phyloP scores from a whole-genome alignment of 1,140 invertebrate species.

The Yoshiicerus persimilis region DNA sequence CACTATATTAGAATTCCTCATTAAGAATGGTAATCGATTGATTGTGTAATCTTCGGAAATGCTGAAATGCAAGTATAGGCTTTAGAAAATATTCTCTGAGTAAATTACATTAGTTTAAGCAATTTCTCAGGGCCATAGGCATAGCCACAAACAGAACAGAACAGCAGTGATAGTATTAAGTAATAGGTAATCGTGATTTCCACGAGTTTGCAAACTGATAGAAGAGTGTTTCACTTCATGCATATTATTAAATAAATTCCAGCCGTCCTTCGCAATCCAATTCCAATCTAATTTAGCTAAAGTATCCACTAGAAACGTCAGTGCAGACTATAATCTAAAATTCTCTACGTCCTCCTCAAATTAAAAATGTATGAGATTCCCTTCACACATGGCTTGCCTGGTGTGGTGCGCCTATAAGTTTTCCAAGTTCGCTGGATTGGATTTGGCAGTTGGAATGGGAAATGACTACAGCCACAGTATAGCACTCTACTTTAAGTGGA shows the following conservation, averaged over 20 bases:
- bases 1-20: no score
- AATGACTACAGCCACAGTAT: no score
- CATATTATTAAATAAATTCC: neutral
- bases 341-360: neutral
- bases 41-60: no score
- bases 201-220: neutral
- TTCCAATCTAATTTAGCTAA: neutral
- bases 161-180: neutral
- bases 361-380: neutral
- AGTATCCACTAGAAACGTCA: neutral
- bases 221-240: neutral
- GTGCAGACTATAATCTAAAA: neutral
- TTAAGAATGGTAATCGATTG: no score
- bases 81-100: no score
- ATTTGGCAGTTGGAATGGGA: no score
- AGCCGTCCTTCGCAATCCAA: neutral
- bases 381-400: neutral
- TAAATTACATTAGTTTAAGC: neutral
- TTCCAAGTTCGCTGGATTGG: neutral
- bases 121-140: neutral
- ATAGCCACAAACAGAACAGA: no score
- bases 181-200: neutral
- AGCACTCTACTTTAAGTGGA: no score
- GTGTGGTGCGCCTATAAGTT: no score
- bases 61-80: no score